phyloP scores from a whole-genome alignment of 1,140 invertebrate species.

The Oryctes rhinoceros region DNA sequence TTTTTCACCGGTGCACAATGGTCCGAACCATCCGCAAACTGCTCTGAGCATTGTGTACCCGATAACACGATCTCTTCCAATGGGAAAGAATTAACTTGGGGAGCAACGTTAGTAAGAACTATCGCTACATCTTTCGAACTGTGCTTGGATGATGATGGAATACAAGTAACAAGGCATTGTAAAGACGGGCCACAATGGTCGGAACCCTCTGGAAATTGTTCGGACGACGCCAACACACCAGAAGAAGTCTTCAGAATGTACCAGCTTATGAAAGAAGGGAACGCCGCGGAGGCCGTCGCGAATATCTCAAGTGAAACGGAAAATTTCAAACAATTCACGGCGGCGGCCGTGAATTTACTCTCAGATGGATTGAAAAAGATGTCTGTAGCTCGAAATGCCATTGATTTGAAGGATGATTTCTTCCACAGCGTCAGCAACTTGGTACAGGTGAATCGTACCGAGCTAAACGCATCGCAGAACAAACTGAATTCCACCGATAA shows the following conservation, averaged over 20 bases:
- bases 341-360: background rate
- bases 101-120: background rate
- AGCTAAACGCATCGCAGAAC: background rate
- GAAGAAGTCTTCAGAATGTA: background rate
- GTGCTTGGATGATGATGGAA: conserved; percentile 21
- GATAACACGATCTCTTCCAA: background rate
- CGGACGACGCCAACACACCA: background rate
- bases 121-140: background rate
- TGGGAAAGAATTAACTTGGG: background rate
- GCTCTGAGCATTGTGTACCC: too few species aligned
- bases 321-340: background rate
- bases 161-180: background rate
- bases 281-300: background rate
- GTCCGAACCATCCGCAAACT: too few species aligned
- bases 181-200: background rate
- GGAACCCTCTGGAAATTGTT: background rate
- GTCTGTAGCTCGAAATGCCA: background rate
- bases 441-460: background rate
- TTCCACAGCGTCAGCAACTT: background rate
- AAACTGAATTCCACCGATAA: conserved; percentile 34
- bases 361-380: conserved; percentile 4
- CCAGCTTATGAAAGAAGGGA: background rate
- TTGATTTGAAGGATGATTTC: background rate
- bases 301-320: background rate
- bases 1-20: too few species aligned